Evolutionary conservation across 1,140 invertebrate species (phyloP).

Genomic region (Melanaphis sacchari): DNA sequence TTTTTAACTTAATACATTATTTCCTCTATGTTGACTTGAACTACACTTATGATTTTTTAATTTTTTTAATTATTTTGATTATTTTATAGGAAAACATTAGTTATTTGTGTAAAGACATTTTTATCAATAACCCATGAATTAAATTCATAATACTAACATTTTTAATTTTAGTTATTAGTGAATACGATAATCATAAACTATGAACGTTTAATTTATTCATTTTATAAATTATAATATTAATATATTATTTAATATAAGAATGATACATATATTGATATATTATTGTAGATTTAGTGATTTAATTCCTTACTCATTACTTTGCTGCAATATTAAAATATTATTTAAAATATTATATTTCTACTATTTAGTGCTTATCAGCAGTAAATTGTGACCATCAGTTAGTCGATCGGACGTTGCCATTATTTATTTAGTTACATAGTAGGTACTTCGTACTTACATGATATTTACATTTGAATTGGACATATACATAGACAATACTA

Average conservation of each 20-base stretch:
- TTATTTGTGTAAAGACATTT: background rate
- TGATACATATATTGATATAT: background rate
- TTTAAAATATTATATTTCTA: background rate
- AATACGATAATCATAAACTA: background rate
- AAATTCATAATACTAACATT: background rate
- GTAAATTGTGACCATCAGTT: too few species aligned
- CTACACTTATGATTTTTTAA: background rate
- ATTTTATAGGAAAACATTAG: background rate
- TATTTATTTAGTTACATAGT: too few species aligned
- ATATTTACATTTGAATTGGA: background rate
- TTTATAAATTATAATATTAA: background rate
- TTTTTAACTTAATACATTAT: background rate
- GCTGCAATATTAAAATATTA: too few species aligned
- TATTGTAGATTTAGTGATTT: too few species aligned
- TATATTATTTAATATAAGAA: too few species aligned
- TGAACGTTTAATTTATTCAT: background rate
- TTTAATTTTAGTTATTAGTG: too few species aligned
- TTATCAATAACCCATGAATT: background rate
- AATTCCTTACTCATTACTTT: too few species aligned
- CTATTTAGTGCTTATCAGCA: too few species aligned
- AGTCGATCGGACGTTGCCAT: too few species aligned
- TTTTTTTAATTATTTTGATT: background rate
- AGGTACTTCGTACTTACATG: too few species aligned
- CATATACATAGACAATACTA: background rate
- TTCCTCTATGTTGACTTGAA: background rate